Base-by-base conservation (phyloP, 2,888 invertebrate genomes). In the Xestia rhomboidea region DNA sequence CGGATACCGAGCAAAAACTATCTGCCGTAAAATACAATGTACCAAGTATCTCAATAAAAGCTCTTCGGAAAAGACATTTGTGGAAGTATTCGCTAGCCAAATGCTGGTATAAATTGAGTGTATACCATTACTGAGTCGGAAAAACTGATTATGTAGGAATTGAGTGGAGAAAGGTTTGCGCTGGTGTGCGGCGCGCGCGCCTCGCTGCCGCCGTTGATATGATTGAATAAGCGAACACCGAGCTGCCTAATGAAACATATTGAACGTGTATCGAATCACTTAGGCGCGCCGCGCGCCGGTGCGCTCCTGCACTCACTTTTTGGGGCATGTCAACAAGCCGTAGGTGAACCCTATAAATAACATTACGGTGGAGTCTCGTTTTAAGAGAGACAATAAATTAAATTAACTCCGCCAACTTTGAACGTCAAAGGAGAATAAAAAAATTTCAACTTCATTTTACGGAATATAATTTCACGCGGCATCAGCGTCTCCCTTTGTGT, bases 261-360 rank as follows among this genome's bases (percentile, higher is more conserved):
- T 96, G 96, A 96, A 95, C 95, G 94, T 95, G 95, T 96, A 96
- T 96, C 95, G 96, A 96, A 95, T 95, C 96, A 96, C 96, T 96
- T 96, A 96, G 95, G 92, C 92, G 88, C 89, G 89, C 91, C 91
- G 92, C 92, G 88, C 89, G 89, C 91, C 91, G 92, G 92, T 95
- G 95, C 94, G 95, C 94, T 94, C 90, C 93, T 95, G 95, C 95
- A 95, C 93, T 95, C 94, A 92, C 93, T 94, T 95, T 94, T 95
- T 92, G 92, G 93, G 90, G 90, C 93, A 92, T 91, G 92, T 92
- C 95, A 95, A 95, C 95, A 95, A 94, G 92, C 92, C 94, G 94
- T 95, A 95, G 95, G 95, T 95, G 95, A 94, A 94, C 94, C 94
- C 91, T 92, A 93, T 92, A 96, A 96, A 96, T 95, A 95, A 92